Conservation (phyloP, 2,113 vertebrate genomes). For the Aviceda subcristata region DNA sequence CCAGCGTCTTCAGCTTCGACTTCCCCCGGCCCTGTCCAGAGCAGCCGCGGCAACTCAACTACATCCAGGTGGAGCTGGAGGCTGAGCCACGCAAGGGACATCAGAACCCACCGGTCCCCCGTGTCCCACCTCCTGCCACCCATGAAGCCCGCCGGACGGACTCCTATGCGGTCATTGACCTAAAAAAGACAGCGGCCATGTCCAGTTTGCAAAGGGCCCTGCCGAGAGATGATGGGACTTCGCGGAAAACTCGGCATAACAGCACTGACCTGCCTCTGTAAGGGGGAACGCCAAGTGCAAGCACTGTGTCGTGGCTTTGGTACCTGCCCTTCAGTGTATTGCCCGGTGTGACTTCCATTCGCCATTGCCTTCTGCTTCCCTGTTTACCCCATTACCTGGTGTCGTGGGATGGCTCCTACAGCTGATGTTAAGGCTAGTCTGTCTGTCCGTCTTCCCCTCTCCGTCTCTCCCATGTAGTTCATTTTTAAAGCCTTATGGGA, state of each 20-base stretch:
- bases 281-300: background rate
- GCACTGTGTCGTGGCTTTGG: background rate
- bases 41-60: slow-evolving; percentile 92
- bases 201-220: slow-evolving; percentile 95
- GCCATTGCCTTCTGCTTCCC: background rate
- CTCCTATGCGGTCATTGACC: slow-evolving; percentile 96
- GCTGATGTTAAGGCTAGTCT: background rate
- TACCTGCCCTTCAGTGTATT: background rate
- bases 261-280: slow-evolving; percentile 98
- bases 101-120: background rate
- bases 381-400: background rate
- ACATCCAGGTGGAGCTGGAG: slow-evolving; percentile 98
- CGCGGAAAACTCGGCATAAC: slow-evolving; percentile 97
- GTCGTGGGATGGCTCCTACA: background rate
- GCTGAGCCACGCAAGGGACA: slow-evolving; percentile 60
- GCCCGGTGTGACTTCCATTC: background rate
- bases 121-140: background rate
- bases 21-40: slow-evolving; percentile 83
- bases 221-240: slow-evolving; percentile 94
- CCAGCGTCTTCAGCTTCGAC: slow-evolving; percentile 91
- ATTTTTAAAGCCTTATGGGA: slow-evolving; percentile 28
- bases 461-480: background rate
- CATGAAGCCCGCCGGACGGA: slow-evolving; percentile 79
- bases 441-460: background rate
- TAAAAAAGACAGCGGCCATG: slow-evolving; percentile 98